Percentiles rank a stretch among this genome's conserved stretches.
Evolutionary conservation across 2,113 vertebrate genomes (phyloP).

Genomic region (Muntiacus muntjak): DNA sequence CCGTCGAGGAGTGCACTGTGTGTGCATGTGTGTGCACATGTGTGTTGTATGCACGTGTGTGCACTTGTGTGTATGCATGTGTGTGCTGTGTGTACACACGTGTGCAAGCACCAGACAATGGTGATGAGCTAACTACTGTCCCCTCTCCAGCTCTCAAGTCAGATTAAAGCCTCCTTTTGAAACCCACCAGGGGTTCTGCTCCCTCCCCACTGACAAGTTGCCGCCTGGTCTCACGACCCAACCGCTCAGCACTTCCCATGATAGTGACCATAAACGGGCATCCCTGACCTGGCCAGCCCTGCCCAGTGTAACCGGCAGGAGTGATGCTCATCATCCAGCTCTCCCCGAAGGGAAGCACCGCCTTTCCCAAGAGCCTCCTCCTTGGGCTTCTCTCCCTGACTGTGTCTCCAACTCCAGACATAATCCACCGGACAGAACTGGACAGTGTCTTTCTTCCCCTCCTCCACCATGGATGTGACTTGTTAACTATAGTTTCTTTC

Average conservation of each 20-base stretch:
- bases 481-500: neutral
- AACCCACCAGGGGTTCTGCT: neutral
- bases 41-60: neutral
- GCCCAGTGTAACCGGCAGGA: constrained; percentile 35
- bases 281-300: neutral
- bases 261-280: neutral
- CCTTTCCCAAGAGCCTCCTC: constrained; percentile 43
- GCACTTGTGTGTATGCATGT: no score
- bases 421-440: neutral
- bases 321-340: neutral
- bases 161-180: neutral
- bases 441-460: neutral
- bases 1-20: constrained; percentile 50
- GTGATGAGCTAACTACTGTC: rapidly evolving
- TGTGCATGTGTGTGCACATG: rapidly evolving
- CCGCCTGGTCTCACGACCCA: neutral
- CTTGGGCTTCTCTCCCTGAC: constrained; percentile 20
- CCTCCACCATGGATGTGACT: neutral
- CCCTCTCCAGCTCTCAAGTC: neutral
- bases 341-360: constrained; percentile 56
- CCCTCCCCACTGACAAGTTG: rapidly evolving
- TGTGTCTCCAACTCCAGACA: constrained; percentile 35
- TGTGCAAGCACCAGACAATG: neutral
- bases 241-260: rapidly evolving
- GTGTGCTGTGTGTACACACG: neutral